These are phyloP conservation scores for Scaptomyza caliginosa DNA, from an alignment of 2,888 invertebrate genomes.

Conservation along the genomic window DNA sequence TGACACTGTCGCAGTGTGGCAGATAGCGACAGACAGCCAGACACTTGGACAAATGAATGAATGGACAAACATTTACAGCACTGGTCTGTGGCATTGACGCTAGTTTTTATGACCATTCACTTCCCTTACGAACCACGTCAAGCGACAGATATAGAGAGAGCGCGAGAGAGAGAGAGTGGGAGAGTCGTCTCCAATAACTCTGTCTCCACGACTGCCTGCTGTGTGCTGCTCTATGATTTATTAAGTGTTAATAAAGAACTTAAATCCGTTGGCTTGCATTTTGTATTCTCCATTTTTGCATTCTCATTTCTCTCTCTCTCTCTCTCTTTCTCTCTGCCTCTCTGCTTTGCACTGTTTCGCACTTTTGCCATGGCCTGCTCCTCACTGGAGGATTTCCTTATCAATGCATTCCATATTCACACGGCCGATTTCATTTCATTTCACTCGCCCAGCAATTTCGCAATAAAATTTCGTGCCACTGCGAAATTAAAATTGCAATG, in stretches of 20 bases:
- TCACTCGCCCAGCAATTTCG: constrained; percentile 72
- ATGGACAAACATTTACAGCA: constrained; percentile 70
- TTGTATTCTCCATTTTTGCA: constrained; percentile 52
- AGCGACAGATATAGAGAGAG: constrained; percentile 22
- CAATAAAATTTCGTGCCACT: constrained; percentile 81
- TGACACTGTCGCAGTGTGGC: constrained; percentile 80
- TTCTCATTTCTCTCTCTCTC: constrained; percentile 13
- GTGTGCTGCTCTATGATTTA: constrained; percentile 74
- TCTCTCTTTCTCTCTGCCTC: constrained; percentile 12
- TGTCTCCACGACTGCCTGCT: constrained; percentile 15
- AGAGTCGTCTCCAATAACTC: background rate
- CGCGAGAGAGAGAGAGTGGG: background rate
- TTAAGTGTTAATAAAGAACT: constrained; percentile 83
- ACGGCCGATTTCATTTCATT: constrained; percentile 69
- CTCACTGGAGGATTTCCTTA: constrained; percentile 76
- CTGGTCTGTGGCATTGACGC: constrained; percentile 50
- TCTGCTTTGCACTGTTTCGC: constrained; percentile 7
- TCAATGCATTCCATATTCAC: constrained; percentile 78
- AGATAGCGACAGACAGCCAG: constrained; percentile 67
- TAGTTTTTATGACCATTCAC: constrained; percentile 72
- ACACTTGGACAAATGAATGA: constrained; percentile 34
- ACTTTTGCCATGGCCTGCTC: background rate
- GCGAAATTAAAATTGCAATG: constrained; percentile 83
- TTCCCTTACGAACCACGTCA: constrained; percentile 55
- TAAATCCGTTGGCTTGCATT: constrained; percentile 80